Conservation (phyloP, 2,113 vertebrate species). For the Zosterops pallidus region DNA sequence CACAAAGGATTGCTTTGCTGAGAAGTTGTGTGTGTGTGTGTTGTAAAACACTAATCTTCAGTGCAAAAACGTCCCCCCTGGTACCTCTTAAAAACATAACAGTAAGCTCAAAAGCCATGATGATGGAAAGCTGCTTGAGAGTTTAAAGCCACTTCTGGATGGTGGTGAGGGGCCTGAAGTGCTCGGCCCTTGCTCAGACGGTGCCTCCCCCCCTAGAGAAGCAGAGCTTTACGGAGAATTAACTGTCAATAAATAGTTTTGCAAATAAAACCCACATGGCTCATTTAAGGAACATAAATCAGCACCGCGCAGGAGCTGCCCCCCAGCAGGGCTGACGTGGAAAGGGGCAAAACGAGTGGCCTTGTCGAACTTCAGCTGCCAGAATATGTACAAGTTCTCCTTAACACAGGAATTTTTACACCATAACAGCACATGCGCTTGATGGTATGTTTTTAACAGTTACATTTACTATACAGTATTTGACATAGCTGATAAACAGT, state of each 20-base stretch:
- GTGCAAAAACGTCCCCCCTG: constrained; percentile 82
- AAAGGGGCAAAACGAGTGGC: constrained; percentile 23
- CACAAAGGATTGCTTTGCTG: constrained; percentile 79
- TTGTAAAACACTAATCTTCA: constrained; percentile 82
- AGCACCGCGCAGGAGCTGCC: neutral
- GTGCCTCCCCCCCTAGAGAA: neutral
- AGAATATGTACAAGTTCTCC: constrained; percentile 55
- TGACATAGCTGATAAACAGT: constrained; percentile 55
- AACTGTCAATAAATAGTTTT: constrained; percentile 43
- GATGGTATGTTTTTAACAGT: constrained; percentile 53
- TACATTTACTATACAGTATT: constrained; percentile 54
- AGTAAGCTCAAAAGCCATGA: constrained; percentile 69
- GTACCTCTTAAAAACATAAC: constrained; percentile 78
- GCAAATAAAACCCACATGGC: constrained; percentile 38
- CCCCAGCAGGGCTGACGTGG: neutral
- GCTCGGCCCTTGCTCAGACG: neutral
- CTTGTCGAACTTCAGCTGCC: constrained; percentile 66
- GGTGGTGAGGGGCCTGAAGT: neutral
- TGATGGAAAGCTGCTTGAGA: constrained; percentile 33
- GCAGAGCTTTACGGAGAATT: neutral
- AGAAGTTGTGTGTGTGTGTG: constrained; percentile 72
- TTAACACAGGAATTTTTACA: constrained; percentile 46
- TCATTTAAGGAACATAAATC: neutral
- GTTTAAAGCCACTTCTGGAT: constrained; percentile 33
- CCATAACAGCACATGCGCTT: constrained; percentile 53